Evolutionary conservation across 1,140 invertebrate genomes (phyloP).

Genomic region (Atta colombica): DNA sequence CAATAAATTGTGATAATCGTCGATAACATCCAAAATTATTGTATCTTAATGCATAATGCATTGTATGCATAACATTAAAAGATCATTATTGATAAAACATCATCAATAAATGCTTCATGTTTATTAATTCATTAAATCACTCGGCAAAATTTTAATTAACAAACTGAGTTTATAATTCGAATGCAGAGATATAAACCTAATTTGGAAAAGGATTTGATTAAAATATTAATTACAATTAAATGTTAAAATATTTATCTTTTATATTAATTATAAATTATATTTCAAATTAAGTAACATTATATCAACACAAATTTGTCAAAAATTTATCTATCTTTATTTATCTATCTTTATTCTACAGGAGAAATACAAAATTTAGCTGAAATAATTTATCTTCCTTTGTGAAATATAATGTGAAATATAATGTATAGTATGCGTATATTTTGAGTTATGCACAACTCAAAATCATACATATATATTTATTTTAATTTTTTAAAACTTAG

Average conservation of each 20-base stretch:
- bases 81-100: slow-evolving; percentile 17
- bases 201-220: slow-evolving; percentile 31
- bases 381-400: background rate
- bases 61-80: background rate
- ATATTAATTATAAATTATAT: background rate
- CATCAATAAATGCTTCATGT: slow-evolving; percentile 24
- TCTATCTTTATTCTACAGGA: background rate
- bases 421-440: background rate
- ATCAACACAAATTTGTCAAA: background rate
- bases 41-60: slow-evolving; percentile 31
- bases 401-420: background rate
- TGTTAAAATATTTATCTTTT: slow-evolving; percentile 32
- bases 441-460: background rate
- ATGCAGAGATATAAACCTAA: background rate
- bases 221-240: slow-evolving; percentile 50
- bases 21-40: background rate
- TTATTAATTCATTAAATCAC: slow-evolving; percentile 45
- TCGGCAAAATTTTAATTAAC: slow-evolving; percentile 55
- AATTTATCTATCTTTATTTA: no score
- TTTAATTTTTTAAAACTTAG: background rate
- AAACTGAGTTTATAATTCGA: slow-evolving; percentile 13
- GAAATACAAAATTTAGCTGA: background rate
- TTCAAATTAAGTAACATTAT: slow-evolving; percentile 32
- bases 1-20: background rate
- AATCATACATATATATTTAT: background rate